Evolutionary conservation across 2,888 invertebrate species (phyloP), one percentile per base, ranked within the genome.

Genomic region (Drosophila pseudotalamancana): DNA sequence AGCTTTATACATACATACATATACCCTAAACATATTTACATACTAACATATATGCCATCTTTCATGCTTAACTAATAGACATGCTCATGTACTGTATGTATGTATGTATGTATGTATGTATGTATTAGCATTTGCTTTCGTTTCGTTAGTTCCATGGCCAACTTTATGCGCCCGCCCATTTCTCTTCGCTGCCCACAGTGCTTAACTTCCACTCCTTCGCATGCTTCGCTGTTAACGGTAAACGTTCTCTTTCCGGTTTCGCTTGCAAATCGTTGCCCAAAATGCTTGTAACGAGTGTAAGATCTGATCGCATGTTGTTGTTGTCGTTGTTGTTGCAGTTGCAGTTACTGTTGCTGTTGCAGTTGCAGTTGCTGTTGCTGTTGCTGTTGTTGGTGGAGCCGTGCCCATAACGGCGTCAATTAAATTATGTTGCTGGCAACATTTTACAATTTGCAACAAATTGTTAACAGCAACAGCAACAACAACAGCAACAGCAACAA

Each of bases 391-490:
- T 77, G 48, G n/a, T 53, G 57, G 40, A 39, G 77, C 73, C 86
- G 70, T 70, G 72, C 85, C 77, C 82, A 81, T 70, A 82, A 76
- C 78, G 78, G 87, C 84, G 85, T 88, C 89, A 87, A 87, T 87
- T 87, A 88, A 87, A 88, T 85, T 88, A 85, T 88, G 84, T 88
- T 80, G 84, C 88, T 65, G 75, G 85, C 82, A 78, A 83, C 82
- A 83, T 87, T 83, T 87, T 87, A 83, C 87, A 83, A 83, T 83
- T 83, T 83, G 85, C 82, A 83, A 82, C 82, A 83, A 83, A 87
- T 87, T 83, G 87, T 85, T 87, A 82, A 82, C 87, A 78, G 68
- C 81, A 43, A 49, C 56, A 73, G 18, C 57, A 48, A 29, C 43
- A 11, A 25, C 27, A 50, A 12, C 19, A 46, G 23, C 27, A 27